A percentile compares a stretch with the other conserved stretches of the same genome.
phyloP scores from a whole-genome alignment of 2,888 invertebrate species.

The Zygaena filipendulae region DNA sequence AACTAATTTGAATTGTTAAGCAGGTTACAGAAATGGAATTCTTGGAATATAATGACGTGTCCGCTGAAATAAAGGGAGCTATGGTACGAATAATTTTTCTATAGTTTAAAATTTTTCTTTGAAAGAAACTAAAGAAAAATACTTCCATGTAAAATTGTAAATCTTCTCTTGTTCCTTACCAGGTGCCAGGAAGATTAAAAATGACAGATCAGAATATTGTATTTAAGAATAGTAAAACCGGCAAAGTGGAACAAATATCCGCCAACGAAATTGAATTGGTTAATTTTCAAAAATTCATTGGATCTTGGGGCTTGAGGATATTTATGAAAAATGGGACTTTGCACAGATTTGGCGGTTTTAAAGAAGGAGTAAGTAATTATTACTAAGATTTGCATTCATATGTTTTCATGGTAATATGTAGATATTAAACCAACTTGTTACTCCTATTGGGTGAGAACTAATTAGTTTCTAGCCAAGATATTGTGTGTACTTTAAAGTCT shows the following conservation, averaged over 20 bases:
- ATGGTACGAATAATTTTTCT: slow-evolving; percentile 82
- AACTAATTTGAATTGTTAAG: too few relatives aligned
- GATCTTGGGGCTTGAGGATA: slow-evolving; percentile 89
- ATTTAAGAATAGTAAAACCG: slow-evolving; percentile 96
- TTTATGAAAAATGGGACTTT: slow-evolving; percentile 90
- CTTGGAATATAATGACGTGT: slow-evolving; percentile 88
- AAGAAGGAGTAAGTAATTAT: slow-evolving; percentile 75
- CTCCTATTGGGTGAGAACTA: too few relatives aligned
- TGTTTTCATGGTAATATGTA: slow-evolving; percentile 2
- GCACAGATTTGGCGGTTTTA: slow-evolving; percentile 94
- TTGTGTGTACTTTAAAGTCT: too few relatives aligned
- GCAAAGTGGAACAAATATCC: slow-evolving; percentile 92
- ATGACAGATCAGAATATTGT: slow-evolving; percentile 90
- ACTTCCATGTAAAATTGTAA: not conserved
- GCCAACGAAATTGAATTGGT: slow-evolving; percentile 88
- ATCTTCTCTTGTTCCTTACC: slow-evolving; percentile 17
- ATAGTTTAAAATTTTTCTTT: too few relatives aligned
- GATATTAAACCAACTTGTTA: too few relatives aligned
- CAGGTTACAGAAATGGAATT: slow-evolving; percentile 87
- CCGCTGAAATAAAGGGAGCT: slow-evolving; percentile 85
- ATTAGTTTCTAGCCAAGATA: too few relatives aligned
- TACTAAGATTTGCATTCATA: too few relatives aligned
- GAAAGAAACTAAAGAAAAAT: too few relatives aligned
- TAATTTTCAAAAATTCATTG: slow-evolving; percentile 92
- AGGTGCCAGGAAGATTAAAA: slow-evolving; percentile 93